Conservation (phyloP, 1,140 invertebrate genomes). For the Caerostris extrusa region DNA sequence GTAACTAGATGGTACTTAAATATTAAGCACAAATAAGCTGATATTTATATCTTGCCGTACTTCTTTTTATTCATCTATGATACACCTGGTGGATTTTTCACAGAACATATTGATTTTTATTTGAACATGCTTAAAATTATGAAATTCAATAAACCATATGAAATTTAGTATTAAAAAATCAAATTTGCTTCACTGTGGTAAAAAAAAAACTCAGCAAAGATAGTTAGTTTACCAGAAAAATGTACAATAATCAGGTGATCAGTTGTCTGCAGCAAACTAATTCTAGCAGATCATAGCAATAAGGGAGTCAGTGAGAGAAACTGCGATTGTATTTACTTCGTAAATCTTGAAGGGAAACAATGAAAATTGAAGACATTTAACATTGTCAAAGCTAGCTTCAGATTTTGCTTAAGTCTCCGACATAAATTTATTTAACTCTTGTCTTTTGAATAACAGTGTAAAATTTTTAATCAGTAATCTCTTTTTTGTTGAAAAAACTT, state of each 20-base stretch:
- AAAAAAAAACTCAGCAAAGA: not conserved
- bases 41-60: not conserved
- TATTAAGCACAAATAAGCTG: not conserved
- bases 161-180: not conserved
- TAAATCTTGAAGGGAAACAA: slow-evolving; percentile 19
- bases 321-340: not conserved
- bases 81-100: no score
- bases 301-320: not conserved
- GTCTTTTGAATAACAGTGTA: no score
- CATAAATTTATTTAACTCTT: no score
- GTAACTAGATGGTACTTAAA: not conserved
- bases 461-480: no score
- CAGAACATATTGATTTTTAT: no score
- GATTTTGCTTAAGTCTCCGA: not conserved
- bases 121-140: no score
- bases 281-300: not conserved
- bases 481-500: no score
- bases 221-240: not conserved
- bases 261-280: not conserved
- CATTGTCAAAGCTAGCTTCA: slow-evolving; percentile 10
- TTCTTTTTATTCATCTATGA: not conserved
- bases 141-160: no score
- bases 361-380: slow-evolving; percentile 10
- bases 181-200: not conserved
- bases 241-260: not conserved